A percentile compares a stretch with the other conserved stretches of the same genome.
phyloP scores from a whole-genome alignment of 2,797 vertebrate genomes.

The Erithacus rubecula region DNA sequence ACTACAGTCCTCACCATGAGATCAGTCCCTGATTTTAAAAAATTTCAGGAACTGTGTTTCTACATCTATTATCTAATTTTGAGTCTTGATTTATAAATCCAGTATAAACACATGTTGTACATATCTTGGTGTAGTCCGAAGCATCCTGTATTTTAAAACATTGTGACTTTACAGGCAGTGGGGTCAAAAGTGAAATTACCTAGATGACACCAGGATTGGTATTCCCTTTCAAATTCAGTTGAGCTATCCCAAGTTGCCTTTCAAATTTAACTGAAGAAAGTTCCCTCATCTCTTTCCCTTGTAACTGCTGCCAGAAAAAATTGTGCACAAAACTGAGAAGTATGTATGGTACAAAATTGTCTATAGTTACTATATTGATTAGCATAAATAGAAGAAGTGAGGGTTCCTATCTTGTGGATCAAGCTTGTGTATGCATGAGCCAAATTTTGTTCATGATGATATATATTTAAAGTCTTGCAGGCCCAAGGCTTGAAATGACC shows the following conservation, averaged over 20 bases:
- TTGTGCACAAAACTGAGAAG: neutral
- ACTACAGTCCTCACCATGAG: neutral
- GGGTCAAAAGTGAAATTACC: neutral
- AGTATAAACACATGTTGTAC: neutral
- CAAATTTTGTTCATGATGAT: neutral
- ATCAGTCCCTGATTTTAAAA: neutral
- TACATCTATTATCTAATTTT: neutral
- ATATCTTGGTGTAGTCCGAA: accelerated
- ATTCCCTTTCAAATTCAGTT: neutral
- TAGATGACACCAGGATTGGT: neutral
- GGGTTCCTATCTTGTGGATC: neutral
- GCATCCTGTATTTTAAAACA: neutral
- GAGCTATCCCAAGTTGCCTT: neutral
- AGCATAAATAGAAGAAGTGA: neutral
- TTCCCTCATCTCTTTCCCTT: neutral
- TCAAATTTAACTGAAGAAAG: neutral
- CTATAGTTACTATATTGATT: neutral
- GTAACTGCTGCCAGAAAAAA: neutral
- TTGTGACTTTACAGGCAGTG: neutral
- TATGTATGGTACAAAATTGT: neutral
- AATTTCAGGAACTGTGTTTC: neutral
- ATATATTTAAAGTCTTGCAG: neutral
- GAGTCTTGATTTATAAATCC: neutral
- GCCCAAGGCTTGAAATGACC: neutral
- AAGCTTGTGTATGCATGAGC: accelerated